A percentile compares a stretch with the other conserved stretches of the same genome.
Conservation (phyloP, 2,797 vertebrate genomes). For the Mormyrops attenuatus region DNA sequence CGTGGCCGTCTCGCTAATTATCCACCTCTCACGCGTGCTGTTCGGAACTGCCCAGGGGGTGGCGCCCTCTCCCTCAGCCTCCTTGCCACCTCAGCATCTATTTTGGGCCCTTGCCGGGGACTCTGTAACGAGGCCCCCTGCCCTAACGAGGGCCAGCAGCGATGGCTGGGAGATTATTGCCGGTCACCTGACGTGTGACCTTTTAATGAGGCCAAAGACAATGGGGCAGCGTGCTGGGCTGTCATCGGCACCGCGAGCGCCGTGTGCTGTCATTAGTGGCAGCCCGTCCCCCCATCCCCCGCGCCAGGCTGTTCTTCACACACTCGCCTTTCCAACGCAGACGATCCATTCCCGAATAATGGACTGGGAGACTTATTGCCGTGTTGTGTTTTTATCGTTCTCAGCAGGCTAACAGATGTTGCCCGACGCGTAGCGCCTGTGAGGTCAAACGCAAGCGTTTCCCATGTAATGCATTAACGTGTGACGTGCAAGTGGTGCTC, state of each 20-base stretch:
- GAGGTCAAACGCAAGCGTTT: background rate
- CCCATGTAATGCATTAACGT: background rate
- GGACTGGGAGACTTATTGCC: background rate
- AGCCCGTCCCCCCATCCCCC: slow-evolving; percentile 41
- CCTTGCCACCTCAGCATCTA: background rate
- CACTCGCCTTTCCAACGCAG: slow-evolving; percentile 38
- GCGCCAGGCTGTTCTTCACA: slow-evolving; percentile 43
- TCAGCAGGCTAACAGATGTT: slow-evolving; percentile 1
- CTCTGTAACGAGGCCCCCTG: slow-evolving; percentile 60
- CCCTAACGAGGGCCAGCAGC: slow-evolving; percentile 57
- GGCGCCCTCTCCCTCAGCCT: background rate
- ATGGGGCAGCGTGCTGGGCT: slow-evolving; percentile 62
- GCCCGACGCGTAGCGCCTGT: background rate
- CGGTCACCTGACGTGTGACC: slow-evolving; percentile 68
- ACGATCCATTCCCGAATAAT: background rate
- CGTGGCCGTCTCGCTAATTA: background rate
- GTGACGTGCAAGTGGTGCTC: background rate
- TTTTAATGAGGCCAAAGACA: slow-evolving; percentile 66
- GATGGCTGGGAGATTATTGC: slow-evolving; percentile 49
- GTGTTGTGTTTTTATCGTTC: background rate
- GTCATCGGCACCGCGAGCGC: slow-evolving; percentile 50
- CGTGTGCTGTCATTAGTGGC: slow-evolving; percentile 47
- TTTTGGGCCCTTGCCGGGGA: slow-evolving; percentile 35
- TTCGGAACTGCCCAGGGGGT: background rate
- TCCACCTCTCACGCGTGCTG: background rate